Conservation (phyloP, 1,140 invertebrate genomes). For the Drosophila dunni region DNA sequence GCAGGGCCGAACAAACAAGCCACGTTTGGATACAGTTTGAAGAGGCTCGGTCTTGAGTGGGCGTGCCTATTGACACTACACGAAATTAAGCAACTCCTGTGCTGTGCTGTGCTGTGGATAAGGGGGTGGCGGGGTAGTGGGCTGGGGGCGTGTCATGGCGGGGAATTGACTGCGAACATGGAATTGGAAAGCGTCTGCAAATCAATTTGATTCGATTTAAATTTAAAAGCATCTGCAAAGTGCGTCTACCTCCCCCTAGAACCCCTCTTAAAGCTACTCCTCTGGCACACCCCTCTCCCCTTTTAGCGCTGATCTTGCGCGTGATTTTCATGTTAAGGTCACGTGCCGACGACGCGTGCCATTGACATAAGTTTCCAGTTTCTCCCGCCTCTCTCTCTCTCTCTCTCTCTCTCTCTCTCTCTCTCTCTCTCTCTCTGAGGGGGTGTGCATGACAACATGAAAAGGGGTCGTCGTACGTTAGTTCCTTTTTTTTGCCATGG, state of each 20-base stretch:
- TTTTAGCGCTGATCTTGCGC: slow-evolving; percentile 61
- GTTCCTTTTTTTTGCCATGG: background rate
- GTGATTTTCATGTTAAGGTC: slow-evolving; percentile 81
- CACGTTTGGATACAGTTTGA: slow-evolving; percentile 35
- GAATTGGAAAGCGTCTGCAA: slow-evolving; percentile 52
- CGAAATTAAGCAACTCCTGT: slow-evolving; percentile 43
- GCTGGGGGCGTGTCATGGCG: background rate
- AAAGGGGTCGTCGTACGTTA: slow-evolving; percentile 47
- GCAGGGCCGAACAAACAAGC: slow-evolving; percentile 33
- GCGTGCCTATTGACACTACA: slow-evolving; percentile 64
- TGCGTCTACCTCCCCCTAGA: slow-evolving; percentile 2
- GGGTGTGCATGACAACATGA: slow-evolving; percentile 50
- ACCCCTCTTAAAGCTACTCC: slow-evolving; percentile 9
- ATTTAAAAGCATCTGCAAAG: slow-evolving; percentile 78
- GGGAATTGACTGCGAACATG: slow-evolving; percentile 5
- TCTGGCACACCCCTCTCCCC: slow-evolving; percentile 4
- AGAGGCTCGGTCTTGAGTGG: slow-evolving; percentile 37
- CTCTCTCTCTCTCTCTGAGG: background rate
- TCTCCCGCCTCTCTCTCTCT: slow-evolving; percentile 24
- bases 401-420: slow-evolving; percentile 12
- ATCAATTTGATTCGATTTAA: slow-evolving; percentile 84
- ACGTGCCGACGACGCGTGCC: slow-evolving; percentile 75
- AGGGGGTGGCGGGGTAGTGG: too few species aligned
- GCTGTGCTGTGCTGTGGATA: background rate
- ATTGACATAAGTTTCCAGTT: slow-evolving; percentile 78